Evolutionary conservation across 2,888 invertebrate species (phyloP), one percentile per base, ranked within the genome.

Genomic region (Lymantria dispar): DNA sequence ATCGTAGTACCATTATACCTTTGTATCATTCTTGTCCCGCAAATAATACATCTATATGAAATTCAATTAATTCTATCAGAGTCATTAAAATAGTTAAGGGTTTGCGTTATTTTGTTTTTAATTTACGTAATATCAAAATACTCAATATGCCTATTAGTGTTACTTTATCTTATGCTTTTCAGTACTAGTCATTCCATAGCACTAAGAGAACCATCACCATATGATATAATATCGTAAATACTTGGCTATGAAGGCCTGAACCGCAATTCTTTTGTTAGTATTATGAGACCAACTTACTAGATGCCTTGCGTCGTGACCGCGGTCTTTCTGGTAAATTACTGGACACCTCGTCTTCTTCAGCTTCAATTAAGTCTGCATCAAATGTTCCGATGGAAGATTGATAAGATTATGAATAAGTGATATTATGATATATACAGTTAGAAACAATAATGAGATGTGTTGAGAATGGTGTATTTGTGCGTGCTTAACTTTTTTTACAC

Each of bases 291-390:
- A 43, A 93, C 93, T 93, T 92, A 93, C 93, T 92, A 72, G 93
- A 93, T 68, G 92, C 91, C 76, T 92, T 92, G 75, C 92, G 90
- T 72, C 88, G 84, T 55, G 87, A 78, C 58, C 88, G 80, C 47
- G 77, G 84, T 74, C 84, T 82, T 64, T 86, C 87, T 58, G 89
- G 87, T 65, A 87, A 79, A 78, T 82, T 88, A 83, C 84, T 86
- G 74, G 81, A 80, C 50, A 88, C 88, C 64, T 87, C 89, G 87
- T 92, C 92, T 72, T 93, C 93, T 65, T 93, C 93, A 57, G 85
- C 92, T 81, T 93, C 93, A 73, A 92, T 84, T 71, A 93, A 89
- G 81, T 93, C 93, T 93, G 87, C 75, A 72, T 76, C 78, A 65
- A 62, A 72, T 68, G 63, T 63, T 69, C 49, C 56, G 68, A 56